Evolutionary conservation across 2,113 vertebrate species (phyloP).

Genomic region (Myotis yumanensis): DNA sequence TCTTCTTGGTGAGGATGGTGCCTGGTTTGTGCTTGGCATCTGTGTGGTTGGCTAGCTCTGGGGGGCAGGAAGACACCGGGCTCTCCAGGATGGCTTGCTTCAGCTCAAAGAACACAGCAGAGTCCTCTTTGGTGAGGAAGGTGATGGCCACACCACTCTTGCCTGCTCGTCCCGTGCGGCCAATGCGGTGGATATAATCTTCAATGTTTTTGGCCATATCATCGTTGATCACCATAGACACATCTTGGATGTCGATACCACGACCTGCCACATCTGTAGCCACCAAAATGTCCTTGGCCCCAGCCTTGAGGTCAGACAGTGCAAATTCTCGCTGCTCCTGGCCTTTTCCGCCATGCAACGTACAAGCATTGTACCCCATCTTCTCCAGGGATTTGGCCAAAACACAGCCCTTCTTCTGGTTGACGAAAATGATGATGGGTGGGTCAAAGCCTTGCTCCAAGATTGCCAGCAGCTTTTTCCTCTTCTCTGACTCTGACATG

Average conservation of each 20-base stretch:
- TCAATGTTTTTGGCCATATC: constrained; percentile 99
- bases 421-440: constrained; percentile 99
- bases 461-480: constrained; percentile 97
- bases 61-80: constrained; percentile 95
- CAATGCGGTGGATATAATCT: constrained; percentile 99
- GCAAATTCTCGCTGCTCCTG: constrained; percentile 99
- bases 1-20: constrained; percentile 99
- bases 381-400: constrained; percentile 99
- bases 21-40: constrained; percentile 98
- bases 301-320: constrained; percentile 97
- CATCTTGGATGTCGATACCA: constrained; percentile 98
- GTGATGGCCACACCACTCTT: constrained; percentile 98
- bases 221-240: constrained; percentile 98
- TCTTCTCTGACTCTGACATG: constrained; percentile 97
- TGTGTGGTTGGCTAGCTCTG: constrained; percentile 96
- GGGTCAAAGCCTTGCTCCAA: constrained; percentile 96
- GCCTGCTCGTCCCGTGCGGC: constrained; percentile 95
- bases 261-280: constrained; percentile 97
- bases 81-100: constrained; percentile 98
- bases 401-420: constrained; percentile 99
- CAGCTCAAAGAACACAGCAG: constrained; percentile 96
- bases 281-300: constrained; percentile 98
- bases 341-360: constrained; percentile 97
- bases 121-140: constrained; percentile 99
- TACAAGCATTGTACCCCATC: constrained; percentile 99